Conservation (phyloP, 1,140 invertebrate genomes). For the Mesaphorura yosii region DNA sequence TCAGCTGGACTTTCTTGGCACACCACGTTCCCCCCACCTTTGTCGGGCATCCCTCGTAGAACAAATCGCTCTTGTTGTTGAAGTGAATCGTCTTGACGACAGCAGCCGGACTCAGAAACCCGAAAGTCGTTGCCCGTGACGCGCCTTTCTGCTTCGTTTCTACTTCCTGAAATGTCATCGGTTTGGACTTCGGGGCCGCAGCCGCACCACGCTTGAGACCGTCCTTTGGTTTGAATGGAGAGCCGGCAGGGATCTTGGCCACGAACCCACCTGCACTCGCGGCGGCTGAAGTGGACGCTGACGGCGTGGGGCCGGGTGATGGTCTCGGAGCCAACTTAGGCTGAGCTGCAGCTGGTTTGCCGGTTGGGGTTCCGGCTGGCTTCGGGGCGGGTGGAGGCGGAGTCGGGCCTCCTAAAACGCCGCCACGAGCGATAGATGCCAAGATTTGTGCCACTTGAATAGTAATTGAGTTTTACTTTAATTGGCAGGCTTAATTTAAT, state of each 20-base stretch:
- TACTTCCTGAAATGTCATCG: constrained; percentile 5
- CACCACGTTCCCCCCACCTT: constrained; percentile 8
- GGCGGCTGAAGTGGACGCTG: neutral
- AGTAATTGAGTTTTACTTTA: no score
- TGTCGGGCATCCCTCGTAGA: constrained; percentile 13
- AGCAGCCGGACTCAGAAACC: constrained; percentile 9
- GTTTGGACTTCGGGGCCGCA: neutral
- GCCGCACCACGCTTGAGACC: neutral
- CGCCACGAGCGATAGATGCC: no score
- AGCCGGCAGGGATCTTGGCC: neutral
- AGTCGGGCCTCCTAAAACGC: no score
- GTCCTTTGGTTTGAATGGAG: constrained; percentile 3
- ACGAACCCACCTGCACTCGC: neutral
- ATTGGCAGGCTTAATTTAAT: no score
- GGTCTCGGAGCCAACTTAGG: neutral
- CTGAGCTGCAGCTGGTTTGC: no score
- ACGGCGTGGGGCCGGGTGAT: neutral
- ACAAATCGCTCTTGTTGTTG: constrained; percentile 18
- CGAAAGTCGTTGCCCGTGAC: neutral
- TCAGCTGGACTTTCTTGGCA: constrained; percentile 17
- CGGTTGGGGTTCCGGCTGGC: no score
- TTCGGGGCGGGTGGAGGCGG: no score
- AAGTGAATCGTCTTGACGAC: constrained; percentile 12
- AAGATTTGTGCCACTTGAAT: no score
- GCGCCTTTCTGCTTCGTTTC: constrained; percentile 3